Base-by-base conservation (phyloP, 2,888 invertebrate species). In the Incurvaria masculella region DNA sequence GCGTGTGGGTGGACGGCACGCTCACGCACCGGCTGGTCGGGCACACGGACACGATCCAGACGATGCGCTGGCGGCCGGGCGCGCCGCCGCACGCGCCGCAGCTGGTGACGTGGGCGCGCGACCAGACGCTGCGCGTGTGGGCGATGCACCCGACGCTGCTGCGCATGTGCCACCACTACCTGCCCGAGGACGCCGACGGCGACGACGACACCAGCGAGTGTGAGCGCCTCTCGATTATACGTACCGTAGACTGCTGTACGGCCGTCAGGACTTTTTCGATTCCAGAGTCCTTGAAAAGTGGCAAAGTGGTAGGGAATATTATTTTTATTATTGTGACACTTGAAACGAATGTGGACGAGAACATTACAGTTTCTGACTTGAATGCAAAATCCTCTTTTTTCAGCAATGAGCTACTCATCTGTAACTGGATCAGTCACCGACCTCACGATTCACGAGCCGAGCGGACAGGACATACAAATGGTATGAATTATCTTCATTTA, bases 91-190 rank as follows among this genome's bases (percentile, higher is more conserved):
- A 79, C 16, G 90, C 90, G 61, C 89, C 86, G 61, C 93, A 97
- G 65, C 74, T 97, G 42, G 88, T 97, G 1, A 96, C 96, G 2
- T 97, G 97, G 97, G 94, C 94, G 0, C 87, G 93, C 62, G 97
- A 97, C 78, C 94, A 96, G 63, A 92, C 89, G 14, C 78, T 97
- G 38, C 82, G 96, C 46, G 86, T 96, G 19, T 97, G 96, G 92
- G 86, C 88, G 61, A 90, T 96, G 61, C 93, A 94, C 64, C 86
- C 90, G 39, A 86, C 88, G 51, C 74, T 96, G 53, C 85, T 94
- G 57, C 92, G 92, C 72, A 75, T 91, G 61, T 92, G 92, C 64
- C 80, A 58, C 54, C 79, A 74, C 61, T 79, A 68, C 58, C 83
- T 88, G 40, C 84, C 87, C 57, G 86, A 86, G 61, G 83, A 85